Percentiles rank a stretch among this genome's conserved stretches.
These are phyloP conservation scores for Dendrolimus pini DNA, from an alignment of 2,888 invertebrate species.

Conservation along the genomic window DNA sequence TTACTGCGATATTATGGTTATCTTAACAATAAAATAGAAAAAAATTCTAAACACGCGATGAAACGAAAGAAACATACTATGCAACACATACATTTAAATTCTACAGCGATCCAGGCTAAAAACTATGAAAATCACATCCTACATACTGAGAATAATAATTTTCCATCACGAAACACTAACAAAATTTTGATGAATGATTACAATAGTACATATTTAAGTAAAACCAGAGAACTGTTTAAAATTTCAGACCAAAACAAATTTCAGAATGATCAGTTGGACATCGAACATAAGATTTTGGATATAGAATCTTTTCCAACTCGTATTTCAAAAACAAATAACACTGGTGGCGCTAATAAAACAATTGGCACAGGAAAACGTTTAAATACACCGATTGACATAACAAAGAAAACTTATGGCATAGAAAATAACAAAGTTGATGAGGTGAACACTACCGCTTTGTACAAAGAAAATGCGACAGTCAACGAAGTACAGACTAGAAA, in stretches of 20 bases:
- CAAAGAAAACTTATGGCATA: slow-evolving; percentile 19
- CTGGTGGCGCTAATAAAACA: slow-evolving; percentile 23
- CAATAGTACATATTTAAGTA: slow-evolving; percentile 41
- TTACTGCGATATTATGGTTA: slow-evolving; percentile 64
- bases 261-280: slow-evolving; percentile 45
- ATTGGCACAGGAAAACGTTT: slow-evolving; percentile 50
- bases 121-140: neutral
- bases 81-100: slow-evolving; percentile 11
- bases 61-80: slow-evolving; percentile 6
- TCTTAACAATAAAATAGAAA: slow-evolving; percentile 63
- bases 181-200: slow-evolving; percentile 30
- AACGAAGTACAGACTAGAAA: slow-evolving; percentile 33
- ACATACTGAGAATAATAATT: neutral
- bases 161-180: neutral
- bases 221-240: slow-evolving; percentile 45
- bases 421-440: slow-evolving; percentile 12
- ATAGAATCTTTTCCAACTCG: slow-evolving; percentile 31
- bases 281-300: slow-evolving; percentile 50
- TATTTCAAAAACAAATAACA: slow-evolving; percentile 28
- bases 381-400: slow-evolving; percentile 47
- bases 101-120: neutral
- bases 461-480: slow-evolving; percentile 29
- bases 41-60: slow-evolving; percentile 30
- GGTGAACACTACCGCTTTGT: slow-evolving; percentile 10
- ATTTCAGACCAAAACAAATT: slow-evolving; percentile 52